phyloP scores from a whole-genome alignment of 2,888 invertebrate species.

The Heliconius charithonia region DNA sequence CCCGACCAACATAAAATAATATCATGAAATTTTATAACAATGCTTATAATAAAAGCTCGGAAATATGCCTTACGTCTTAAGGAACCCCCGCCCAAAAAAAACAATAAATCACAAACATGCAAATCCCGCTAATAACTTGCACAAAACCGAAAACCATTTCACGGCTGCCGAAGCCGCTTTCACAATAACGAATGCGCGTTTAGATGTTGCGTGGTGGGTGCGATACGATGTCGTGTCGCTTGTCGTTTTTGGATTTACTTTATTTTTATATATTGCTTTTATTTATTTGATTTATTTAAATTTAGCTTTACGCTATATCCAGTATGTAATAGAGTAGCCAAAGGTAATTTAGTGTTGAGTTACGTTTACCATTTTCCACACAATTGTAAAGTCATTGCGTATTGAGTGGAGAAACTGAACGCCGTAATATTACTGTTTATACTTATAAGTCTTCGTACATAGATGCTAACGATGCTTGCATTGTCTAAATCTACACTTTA shows the following conservation, averaged over 20 bases:
- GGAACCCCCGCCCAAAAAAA: conserved; percentile 55
- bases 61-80: conserved; percentile 53
- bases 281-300: too few species aligned
- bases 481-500: too few species aligned
- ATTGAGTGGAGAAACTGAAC: too few species aligned
- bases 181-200: conserved; percentile 38
- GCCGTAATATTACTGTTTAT: too few species aligned
- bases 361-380: too few species aligned
- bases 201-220: conserved; percentile 38
- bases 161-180: conserved; percentile 70
- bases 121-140: conserved; percentile 83
- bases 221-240: conserved; percentile 43
- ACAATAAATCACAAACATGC: conserved; percentile 83
- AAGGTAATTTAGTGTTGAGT: too few species aligned
- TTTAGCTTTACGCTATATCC: too few species aligned
- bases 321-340: too few species aligned
- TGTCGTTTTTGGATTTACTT: background rate
- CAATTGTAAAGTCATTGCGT: too few species aligned
- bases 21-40: conserved; percentile 53
- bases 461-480: too few species aligned
- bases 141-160: conserved; percentile 83
- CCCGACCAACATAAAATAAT: conserved; percentile 32
- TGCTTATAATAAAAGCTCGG: conserved; percentile 50
- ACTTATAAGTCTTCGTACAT: too few species aligned
- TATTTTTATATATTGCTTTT: too few species aligned